Evolutionary conservation across 2,797 vertebrate species (phyloP).

Genomic region (Phylloscopus collybita): DNA sequence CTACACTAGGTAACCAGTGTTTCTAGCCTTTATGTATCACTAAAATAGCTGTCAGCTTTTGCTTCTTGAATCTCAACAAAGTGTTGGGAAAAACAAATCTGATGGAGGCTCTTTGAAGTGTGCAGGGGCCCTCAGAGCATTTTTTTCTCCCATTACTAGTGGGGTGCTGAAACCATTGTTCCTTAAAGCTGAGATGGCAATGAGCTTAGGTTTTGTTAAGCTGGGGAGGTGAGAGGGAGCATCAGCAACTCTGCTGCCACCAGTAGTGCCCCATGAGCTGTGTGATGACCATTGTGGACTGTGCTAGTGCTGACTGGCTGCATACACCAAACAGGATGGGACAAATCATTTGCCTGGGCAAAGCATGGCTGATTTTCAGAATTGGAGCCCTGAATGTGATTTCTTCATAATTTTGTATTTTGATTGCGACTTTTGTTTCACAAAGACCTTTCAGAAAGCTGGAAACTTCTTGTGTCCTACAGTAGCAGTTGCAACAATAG

Average conservation of each 20-base stretch:
- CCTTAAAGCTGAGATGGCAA: background rate
- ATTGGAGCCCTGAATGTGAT: background rate
- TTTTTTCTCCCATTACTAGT: background rate
- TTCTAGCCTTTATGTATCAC: background rate
- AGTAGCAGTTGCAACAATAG: background rate
- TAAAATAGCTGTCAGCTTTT: background rate
- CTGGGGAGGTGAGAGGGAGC: background rate
- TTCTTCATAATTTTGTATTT: background rate
- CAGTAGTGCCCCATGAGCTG: background rate
- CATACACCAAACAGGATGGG: conserved; percentile 33
- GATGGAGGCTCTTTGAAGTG: background rate
- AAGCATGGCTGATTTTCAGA: background rate
- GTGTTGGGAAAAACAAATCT: background rate
- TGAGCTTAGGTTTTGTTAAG: background rate
- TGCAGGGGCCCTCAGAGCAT: background rate
- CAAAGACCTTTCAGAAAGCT: background rate
- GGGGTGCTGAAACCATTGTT: background rate
- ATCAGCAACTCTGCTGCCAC: background rate
- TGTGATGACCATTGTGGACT: background rate
- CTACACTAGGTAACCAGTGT: background rate
- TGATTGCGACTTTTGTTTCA: background rate
- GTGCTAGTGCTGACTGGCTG: background rate
- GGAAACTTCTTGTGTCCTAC: background rate
- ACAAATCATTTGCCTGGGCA: conserved; percentile 16
- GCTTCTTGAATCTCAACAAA: background rate